Percentiles rank a stretch among this genome's conserved stretches.
Conservation (phyloP, 2,888 invertebrate species). For the Zeuzera pyrina region DNA sequence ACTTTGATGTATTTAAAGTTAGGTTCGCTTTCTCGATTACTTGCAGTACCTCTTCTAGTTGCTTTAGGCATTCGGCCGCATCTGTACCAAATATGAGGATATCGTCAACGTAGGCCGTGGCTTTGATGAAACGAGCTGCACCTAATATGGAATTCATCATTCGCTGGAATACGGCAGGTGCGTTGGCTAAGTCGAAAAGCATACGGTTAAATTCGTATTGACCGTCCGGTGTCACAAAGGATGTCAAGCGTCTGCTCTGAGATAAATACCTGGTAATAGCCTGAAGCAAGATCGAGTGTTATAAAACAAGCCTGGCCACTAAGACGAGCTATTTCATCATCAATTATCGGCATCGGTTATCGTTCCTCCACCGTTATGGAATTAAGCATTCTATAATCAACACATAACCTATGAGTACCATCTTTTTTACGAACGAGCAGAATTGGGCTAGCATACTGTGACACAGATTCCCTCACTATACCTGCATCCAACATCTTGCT, state of each 20-base stretch:
- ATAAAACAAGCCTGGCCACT: too few species aligned
- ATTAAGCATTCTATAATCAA: too few species aligned
- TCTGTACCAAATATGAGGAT: slow-evolving; percentile 6
- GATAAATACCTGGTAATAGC: too few species aligned
- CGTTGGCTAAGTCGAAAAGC: too few species aligned
- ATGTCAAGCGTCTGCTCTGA: too few species aligned
- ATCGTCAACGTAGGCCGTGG: slow-evolving; percentile 13
- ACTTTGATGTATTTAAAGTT: slow-evolving; percentile 24
- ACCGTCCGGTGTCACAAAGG: too few species aligned
- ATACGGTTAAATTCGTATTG: too few species aligned
- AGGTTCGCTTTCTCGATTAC: slow-evolving; percentile 16
- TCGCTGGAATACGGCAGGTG: not conserved
- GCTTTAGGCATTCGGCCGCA: slow-evolving; percentile 2
- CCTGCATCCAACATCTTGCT: slow-evolving; percentile 5
- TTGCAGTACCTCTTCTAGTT: slow-evolving; percentile 8
- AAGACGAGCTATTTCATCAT: slow-evolving; percentile 7
- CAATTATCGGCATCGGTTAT: too few species aligned
- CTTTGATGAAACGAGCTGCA: slow-evolving; percentile 4
- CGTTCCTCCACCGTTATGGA: too few species aligned
- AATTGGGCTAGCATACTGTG: slow-evolving; percentile 4
- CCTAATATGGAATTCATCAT: slow-evolving; percentile 3
- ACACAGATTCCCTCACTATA: slow-evolving; percentile 3
- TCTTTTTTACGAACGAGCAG: slow-evolving; percentile 4
- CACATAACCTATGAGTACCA: slow-evolving; percentile 1
- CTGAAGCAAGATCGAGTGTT: too few species aligned